phyloP scores from a whole-genome alignment of 2,888 invertebrate genomes.

The Cepaea hortensis region DNA sequence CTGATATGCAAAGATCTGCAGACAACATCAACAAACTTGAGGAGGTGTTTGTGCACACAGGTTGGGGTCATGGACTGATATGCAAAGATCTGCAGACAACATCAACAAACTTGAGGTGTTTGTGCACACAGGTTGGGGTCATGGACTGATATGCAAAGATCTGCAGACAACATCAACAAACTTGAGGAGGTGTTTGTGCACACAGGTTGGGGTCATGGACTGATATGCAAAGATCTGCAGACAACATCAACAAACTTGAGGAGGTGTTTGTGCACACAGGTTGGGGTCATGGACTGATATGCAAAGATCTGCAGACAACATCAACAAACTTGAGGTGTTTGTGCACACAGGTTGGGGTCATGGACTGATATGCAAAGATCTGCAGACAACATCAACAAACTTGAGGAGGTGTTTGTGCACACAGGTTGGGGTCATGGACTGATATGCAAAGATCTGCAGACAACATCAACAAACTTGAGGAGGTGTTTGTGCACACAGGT shows the following conservation, averaged over 20 bases:
- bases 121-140: no score
- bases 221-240: background rate
- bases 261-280: no score
- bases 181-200: background rate
- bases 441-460: background rate
- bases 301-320: background rate
- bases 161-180: background rate
- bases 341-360: no score
- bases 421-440: no score
- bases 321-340: background rate
- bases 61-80: no score
- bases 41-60: no score
- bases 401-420: background rate
- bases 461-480: background rate
- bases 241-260: background rate
- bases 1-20: background rate
- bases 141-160: background rate
- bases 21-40: background rate
- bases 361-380: background rate
- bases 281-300: no score
- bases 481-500: no score
- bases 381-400: background rate
- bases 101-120: background rate
- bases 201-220: no score
- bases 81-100: background rate